These are phyloP conservation scores for Diogma glabrata DNA, from an alignment of 2,888 invertebrate species.

Conservation along the genomic window DNA sequence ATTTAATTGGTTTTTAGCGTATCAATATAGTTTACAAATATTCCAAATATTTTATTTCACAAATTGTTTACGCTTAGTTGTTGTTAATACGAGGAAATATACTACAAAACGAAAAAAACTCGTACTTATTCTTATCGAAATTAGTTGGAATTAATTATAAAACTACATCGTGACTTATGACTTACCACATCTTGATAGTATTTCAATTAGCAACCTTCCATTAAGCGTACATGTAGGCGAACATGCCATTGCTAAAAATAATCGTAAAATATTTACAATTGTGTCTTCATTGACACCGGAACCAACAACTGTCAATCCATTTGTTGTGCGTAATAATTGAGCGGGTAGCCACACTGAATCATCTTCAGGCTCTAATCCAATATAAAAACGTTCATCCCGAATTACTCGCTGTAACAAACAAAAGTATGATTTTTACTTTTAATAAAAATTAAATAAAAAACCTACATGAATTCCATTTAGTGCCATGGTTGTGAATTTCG, in stretches of 20 bases:
- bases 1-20: too few relatives aligned
- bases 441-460: too few relatives aligned
- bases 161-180: background rate
- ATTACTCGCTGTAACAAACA: conserved; percentile 91
- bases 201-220: conserved; percentile 76
- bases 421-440: too few relatives aligned
- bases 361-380: conserved; percentile 81
- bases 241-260: conserved; percentile 78
- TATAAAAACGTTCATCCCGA: conserved; percentile 83
- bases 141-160: background rate
- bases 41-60: too few relatives aligned
- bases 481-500: conserved; percentile 71
- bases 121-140: too few relatives aligned
- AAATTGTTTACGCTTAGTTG: too few relatives aligned
- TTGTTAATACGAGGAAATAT: too few relatives aligned
- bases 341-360: conserved; percentile 89
- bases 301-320: conserved; percentile 36
- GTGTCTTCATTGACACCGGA: conserved; percentile 69
- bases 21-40: too few relatives aligned
- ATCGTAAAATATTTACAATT: conserved; percentile 57
- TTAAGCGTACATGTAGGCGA: conserved; percentile 82
- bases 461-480: conserved; percentile 83
- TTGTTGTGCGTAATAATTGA: conserved; percentile 76
- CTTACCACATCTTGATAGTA: conserved; percentile 73
- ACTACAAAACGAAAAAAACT: too few relatives aligned